Evolutionary conservation across 2,113 vertebrate genomes (phyloP), one percentile per base, ranked within the genome.

Genomic region (Rhipidura dahli): DNA sequence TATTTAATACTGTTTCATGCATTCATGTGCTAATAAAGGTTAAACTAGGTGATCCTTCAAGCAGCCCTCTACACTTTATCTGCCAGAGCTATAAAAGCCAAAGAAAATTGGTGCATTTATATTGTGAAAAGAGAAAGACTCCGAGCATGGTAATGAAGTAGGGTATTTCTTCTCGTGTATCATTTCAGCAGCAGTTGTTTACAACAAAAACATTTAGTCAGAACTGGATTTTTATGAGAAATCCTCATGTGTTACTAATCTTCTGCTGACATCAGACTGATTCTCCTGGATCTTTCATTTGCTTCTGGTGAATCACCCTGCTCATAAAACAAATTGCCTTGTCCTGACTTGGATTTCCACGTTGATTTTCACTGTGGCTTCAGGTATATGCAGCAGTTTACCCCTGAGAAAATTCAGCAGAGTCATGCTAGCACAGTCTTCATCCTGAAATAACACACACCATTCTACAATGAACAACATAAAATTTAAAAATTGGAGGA

Each of bases 181-280:
- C 75, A 77, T 95, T 92, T 93, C 90, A 88, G 50, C 73, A 94
- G 88, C 85, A 93, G 89, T 91, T 97, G 94, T 95, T 97, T 95
- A 88, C 94, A 93, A 89, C 73, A 94, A 88, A 96, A 96, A 85
- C 83, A 97, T 96, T 96, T 96, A 95, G 80, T 87, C 78, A 89
- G 94, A 93, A 96, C 82, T 86, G 45, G 83, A 80, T 95, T 94
- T 96, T 96, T 96, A 93, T 94, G 94, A 95, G 91, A 97, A 97
- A 94, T 89, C 63, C 54, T 93, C 94, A 70, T 85, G 69, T 94
- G 73, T 96, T 93, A 93, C 93, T 95, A 94, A 97, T 97, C 89
- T 96, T 91, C 83, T 93, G 54, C 89, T 96, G 94, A 86, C 96
- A 96, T 95, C 95, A 96, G 60, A 75, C 86, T 90, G 87, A 88